Evolutionary conservation across 2,888 invertebrate species (phyloP).

Genomic region (Uropetala carovei): DNA sequence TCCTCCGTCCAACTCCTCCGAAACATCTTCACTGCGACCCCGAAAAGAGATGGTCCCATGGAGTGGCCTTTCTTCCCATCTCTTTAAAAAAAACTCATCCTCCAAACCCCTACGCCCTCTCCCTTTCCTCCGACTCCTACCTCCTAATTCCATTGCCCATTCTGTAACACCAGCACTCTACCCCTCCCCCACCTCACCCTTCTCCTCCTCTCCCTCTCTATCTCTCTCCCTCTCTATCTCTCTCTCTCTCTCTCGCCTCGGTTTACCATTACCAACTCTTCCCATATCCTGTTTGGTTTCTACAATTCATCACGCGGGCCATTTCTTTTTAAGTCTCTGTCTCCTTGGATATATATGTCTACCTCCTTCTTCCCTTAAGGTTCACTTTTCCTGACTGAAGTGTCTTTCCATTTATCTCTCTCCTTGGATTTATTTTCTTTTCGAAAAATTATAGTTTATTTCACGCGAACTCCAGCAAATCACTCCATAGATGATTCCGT

Average conservation of each 20-base stretch:
- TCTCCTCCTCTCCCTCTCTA: background rate
- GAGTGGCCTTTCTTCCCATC: slow-evolving; percentile 21
- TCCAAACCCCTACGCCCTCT: background rate
- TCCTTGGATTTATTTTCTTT: slow-evolving; percentile 40
- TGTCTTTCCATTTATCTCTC: slow-evolving; percentile 44
- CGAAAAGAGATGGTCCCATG: slow-evolving; percentile 49
- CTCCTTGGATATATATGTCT: slow-evolving; percentile 62
- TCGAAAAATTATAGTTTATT: slow-evolving; percentile 48
- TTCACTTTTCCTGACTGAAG: slow-evolving; percentile 60
- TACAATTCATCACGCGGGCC: slow-evolving; percentile 58
- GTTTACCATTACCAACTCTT: slow-evolving; percentile 64
- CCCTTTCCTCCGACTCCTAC: background rate
- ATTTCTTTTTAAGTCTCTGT: slow-evolving; percentile 60
- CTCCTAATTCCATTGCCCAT: slow-evolving; percentile 62
- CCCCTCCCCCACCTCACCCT: background rate
- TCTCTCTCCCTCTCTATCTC: too few species aligned
- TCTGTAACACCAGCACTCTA: slow-evolving; percentile 49
- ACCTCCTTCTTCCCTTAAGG: slow-evolving; percentile 29
- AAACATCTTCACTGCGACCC: slow-evolving; percentile 38
- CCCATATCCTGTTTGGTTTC: slow-evolving; percentile 64
- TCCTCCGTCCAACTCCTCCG: background rate
- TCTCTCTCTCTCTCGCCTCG: slow-evolving; percentile 24
- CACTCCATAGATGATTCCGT: slow-evolving; percentile 26
- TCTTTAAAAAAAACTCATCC: background rate
- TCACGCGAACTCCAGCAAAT: slow-evolving; percentile 42